Conservation (phyloP, 2,888 invertebrate species). For the Leptarthrus brevirostris region DNA sequence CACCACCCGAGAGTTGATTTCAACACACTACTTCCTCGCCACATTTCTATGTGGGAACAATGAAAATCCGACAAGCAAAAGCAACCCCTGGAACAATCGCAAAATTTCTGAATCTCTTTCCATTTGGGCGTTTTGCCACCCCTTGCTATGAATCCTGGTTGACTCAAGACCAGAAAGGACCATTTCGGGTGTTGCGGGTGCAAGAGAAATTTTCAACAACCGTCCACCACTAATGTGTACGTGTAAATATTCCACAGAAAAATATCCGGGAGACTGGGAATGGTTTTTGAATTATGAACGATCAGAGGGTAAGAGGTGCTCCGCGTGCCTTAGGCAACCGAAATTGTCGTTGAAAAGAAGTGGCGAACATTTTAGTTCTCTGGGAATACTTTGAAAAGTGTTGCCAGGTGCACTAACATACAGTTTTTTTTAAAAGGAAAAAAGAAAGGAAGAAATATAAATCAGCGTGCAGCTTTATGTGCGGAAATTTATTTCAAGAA, state of each 20-base stretch:
- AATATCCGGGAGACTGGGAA: constrained; percentile 1
- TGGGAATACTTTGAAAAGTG: constrained; percentile 15
- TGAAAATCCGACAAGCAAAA: constrained; percentile 34
- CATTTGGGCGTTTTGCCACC: not conserved
- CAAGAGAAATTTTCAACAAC: constrained; percentile 10
- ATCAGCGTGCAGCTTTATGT: no score
- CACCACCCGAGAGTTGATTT: constrained; percentile 36
- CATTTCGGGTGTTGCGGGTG: not conserved
- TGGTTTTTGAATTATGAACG: constrained; percentile 42
- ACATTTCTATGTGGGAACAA: constrained; percentile 44
- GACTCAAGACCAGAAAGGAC: no score
- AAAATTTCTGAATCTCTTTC: not conserved
- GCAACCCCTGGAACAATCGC: constrained; percentile 31
- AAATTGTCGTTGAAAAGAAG: constrained; percentile 8
- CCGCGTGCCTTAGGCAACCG: constrained; percentile 2
- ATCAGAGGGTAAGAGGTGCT: constrained; percentile 8
- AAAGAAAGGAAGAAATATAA: no score
- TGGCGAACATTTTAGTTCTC: constrained; percentile 16
- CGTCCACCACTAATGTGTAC: constrained; percentile 38
- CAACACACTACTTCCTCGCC: constrained; percentile 31
- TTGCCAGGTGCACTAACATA: constrained; percentile 32
- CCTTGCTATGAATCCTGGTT: not conserved
- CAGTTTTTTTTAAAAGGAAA: no score
- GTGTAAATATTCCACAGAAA: constrained; percentile 34
- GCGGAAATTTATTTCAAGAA: no score